Evolutionary conservation across 1,140 invertebrate genomes (phyloP), one percentile per base, ranked within the genome.

Genomic region (Dendroctonus valens): DNA sequence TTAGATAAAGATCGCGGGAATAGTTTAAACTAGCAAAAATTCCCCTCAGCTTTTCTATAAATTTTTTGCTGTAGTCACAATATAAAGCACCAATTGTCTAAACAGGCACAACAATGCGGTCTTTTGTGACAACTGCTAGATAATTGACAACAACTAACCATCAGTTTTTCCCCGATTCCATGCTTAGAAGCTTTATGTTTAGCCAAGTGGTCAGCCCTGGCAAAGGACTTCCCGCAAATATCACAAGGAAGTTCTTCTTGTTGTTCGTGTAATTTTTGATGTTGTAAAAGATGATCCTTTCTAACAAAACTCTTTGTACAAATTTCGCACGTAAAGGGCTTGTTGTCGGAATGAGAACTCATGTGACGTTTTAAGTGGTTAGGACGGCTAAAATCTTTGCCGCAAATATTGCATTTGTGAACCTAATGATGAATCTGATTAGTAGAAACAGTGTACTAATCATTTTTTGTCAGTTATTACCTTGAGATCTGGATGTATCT

Each of bases 241-340:
- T 81, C 79, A 68, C 84, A 86, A 61, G 79, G 83, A 73, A 75
- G 84, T 72, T 73, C 70, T 26, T 75, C 68, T 14, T 63, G 57
- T 50, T 67, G 65, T 26, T 64, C 55, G 65, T 78, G 76, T n/a
- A 77, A 44, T 55, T 76, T 77, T 54, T 74, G 79, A 69, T 84
- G 83, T 8, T 81, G 77, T 12, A 73, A 73, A 5, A 84, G 71
- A 44, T 82, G 81, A 64, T 83, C 82, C 14, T 73, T 71, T 5
- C 82, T 73, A 1, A 79, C 72, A 61, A 83, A 84, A 41, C 79
- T 78, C 38, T 80, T 80, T 9, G 77, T 74, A 70, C 85, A 86
- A 3, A 81, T 73, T 41, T 79, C 77, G 69, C 85, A 86, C 58
- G 75, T 81, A 74, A 75, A 86, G 70, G 76, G 76, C 66, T 77